These are phyloP conservation scores for Drosophila villosipedis DNA, from an alignment of 2,888 invertebrate genomes.

Conservation along the genomic window DNA sequence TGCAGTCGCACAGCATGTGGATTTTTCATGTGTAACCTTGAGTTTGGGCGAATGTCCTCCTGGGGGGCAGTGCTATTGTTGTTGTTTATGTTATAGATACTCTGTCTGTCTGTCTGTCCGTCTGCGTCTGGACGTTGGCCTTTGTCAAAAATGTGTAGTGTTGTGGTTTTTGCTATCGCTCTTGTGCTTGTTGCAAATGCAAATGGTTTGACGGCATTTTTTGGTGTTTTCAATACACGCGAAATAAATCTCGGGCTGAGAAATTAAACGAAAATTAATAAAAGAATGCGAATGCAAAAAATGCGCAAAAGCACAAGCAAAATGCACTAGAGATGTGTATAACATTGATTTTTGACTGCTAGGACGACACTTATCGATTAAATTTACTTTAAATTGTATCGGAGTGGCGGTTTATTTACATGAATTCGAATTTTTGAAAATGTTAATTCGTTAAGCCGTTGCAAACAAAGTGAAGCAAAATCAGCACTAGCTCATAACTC, in stretches of 20 bases:
- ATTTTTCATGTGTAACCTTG: constrained; percentile 56
- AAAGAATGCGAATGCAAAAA: constrained; percentile 54
- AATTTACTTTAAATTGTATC: not conserved
- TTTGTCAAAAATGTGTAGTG: constrained; percentile 8
- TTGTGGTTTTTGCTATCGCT: constrained; percentile 8
- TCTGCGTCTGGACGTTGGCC: constrained; percentile 28
- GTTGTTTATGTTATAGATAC: constrained; percentile 73
- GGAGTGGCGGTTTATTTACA: not conserved
- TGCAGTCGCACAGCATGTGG: constrained; percentile 26
- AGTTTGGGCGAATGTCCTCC: constrained; percentile 33
- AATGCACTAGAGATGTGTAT: constrained; percentile 52
- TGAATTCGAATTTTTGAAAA: not conserved
- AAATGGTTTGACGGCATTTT: constrained; percentile 33
- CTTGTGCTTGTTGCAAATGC: not conserved
- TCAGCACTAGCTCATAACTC: not conserved
- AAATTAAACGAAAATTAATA: constrained; percentile 55
- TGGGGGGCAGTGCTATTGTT: constrained; percentile 57
- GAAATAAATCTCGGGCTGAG: constrained; percentile 37
- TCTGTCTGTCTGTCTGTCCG: not conserved
- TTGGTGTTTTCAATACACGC: constrained; percentile 2
- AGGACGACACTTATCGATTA: constrained; percentile 15
- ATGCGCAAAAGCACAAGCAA: constrained; percentile 56
- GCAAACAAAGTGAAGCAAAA: not conserved
- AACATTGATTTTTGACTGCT: constrained; percentile 8
- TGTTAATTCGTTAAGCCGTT: not conserved